phyloP scores from a whole-genome alignment of 2,113 vertebrate species.

The Ramphastos sulfuratus region DNA sequence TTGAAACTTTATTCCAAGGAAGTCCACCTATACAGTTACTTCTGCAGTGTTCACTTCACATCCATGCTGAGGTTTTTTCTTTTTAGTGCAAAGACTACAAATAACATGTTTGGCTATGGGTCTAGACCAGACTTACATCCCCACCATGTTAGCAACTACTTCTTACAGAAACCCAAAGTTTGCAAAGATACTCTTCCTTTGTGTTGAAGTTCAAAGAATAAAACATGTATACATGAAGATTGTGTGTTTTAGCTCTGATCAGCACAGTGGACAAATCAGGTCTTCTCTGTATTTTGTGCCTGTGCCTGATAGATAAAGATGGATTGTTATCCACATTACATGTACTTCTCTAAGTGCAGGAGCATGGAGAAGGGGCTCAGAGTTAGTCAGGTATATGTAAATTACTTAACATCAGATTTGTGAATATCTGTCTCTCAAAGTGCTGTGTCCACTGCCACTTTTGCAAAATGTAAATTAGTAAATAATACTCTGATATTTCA shows the following conservation, averaged over 20 bases:
- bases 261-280: not conserved
- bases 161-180: not conserved
- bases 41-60: not conserved
- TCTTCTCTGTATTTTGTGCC: not conserved
- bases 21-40: not conserved
- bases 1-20: not conserved
- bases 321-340: not conserved
- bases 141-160: fast-evolving
- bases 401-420: not conserved
- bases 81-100: not conserved
- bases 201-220: not conserved
- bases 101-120: fast-evolving
- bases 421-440: not conserved
- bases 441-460: not conserved
- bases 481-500: not conserved
- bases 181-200: not conserved
- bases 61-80: not conserved
- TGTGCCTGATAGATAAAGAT: not conserved
- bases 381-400: not conserved
- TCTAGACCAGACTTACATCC: not conserved
- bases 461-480: not conserved
- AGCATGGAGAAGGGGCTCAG: not conserved
- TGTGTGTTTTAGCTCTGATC: not conserved
- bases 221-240: fast-evolving
- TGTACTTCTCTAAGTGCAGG: not conserved